Conservation (phyloP, 1,140 invertebrate genomes). For the Lepeophtheirus salmonis region DNA sequence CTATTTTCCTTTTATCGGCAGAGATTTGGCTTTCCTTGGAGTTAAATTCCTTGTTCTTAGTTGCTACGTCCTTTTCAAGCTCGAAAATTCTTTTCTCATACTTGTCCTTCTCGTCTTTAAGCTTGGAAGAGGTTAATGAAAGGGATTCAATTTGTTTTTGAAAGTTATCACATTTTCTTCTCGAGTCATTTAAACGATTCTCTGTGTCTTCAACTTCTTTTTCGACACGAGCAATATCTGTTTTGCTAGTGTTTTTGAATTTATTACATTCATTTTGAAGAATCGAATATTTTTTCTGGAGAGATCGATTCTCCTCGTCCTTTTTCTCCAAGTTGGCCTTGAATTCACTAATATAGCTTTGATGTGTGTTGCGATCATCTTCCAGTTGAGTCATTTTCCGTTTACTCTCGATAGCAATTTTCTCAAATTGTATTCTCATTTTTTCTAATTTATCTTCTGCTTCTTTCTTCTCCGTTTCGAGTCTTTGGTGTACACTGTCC, state of each 20-base stretch:
- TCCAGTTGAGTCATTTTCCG: conserved; percentile 14
- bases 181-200: conserved; percentile 5
- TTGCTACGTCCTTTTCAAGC: neutral
- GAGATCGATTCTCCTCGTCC: conserved; percentile 9
- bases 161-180: neutral
- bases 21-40: neutral
- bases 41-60: neutral
- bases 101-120: neutral
- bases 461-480: conserved; percentile 16
- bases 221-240: neutral
- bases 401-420: conserved; percentile 16
- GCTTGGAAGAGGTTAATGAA: neutral
- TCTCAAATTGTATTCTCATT: conserved; percentile 16
- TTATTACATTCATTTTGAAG: conserved; percentile 16
- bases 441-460: conserved; percentile 16
- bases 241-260: conserved; percentile 5
- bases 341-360: conserved; percentile 4
- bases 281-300: neutral
- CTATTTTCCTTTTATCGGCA: neutral
- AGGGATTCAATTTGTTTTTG: neutral
- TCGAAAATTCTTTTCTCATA: neutral
- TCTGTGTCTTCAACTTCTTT: conserved; percentile 11
- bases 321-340: conserved; percentile 15
- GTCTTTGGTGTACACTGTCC: neutral
- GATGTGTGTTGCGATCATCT: conserved; percentile 4